A percentile compares a stretch with the other conserved stretches of the same genome.
Evolutionary conservation across 2,113 vertebrate species (phyloP).

Genomic region (Lontra canadensis): DNA sequence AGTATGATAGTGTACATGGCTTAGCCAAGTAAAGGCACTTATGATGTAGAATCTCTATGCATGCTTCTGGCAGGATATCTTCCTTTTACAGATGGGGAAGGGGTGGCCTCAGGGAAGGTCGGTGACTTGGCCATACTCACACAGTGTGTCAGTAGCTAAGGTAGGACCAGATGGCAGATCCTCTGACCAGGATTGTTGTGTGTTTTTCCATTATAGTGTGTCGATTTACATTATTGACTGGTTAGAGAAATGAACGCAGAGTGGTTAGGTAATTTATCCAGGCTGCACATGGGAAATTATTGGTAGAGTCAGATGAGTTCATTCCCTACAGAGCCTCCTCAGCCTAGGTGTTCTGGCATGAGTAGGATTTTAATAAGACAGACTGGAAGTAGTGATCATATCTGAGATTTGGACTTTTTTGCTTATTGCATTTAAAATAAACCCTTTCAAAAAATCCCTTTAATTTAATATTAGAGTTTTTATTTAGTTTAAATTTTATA

Average conservation of each 20-base stretch:
- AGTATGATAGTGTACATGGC: background rate
- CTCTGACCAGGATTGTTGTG: background rate
- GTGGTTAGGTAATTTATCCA: background rate
- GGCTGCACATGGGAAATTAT: background rate
- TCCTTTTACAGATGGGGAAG: background rate
- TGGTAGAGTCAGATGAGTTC: background rate
- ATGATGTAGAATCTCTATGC: background rate
- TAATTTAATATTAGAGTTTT: background rate
- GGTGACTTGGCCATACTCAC: background rate
- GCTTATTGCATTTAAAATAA: conserved; percentile 10
- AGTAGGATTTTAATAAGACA: conserved; percentile 27
- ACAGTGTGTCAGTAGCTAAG: background rate
- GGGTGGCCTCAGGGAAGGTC: background rate
- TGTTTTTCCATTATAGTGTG: background rate
- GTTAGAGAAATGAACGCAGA: background rate
- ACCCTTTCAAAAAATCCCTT: background rate
- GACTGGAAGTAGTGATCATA: background rate
- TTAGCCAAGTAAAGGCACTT: background rate
- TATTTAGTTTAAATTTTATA: background rate
- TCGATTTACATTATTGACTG: background rate
- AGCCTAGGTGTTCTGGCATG: background rate
- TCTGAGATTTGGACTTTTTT: background rate
- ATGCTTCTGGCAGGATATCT: background rate
- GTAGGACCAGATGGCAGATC: background rate
- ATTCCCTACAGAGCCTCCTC: background rate